Evolutionary conservation across 1,140 invertebrate species (phyloP), one percentile per base, ranked within the genome.

Genomic region (Nephila pilipes): DNA sequence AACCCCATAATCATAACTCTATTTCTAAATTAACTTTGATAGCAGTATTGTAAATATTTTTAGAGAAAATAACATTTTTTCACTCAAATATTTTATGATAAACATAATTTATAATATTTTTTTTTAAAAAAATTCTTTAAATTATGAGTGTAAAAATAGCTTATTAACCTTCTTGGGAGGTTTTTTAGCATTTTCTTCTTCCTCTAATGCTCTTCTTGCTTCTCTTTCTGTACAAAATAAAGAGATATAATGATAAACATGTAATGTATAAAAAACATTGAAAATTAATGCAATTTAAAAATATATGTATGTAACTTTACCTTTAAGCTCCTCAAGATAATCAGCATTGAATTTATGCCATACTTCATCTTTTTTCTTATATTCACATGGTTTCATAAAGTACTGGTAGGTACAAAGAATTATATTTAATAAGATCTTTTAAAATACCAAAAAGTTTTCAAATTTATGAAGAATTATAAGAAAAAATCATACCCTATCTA

Each of bases 331-430:
- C 95, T 97, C 96, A 22, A 99, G 96, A 96, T 98, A 99, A 63
- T 97, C 97, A 36, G 97, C 97, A 95, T 99, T 99, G 1, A 98
- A 96, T 95, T 97, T 97, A 94, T 97, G 97, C 99, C 98, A 99
- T 90, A 99, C 95, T 85, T 96, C 96, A 12, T 97, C 97, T 96
- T 99, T 99, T 55, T 97, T 96, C 85, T 96, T 95, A 2, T 97
- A 96, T 95, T 99, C 98, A 92, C 97, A 96, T 36, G 97, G 97
- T 2, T 96, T 97, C 96, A 99, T 97, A 69, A 99, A 98, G 94
- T 99, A 98, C 83, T 96, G 93, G 54, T 95, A 94, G 12, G 63
- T 22, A 46, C 6, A 2, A 14, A 4, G 46, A 46, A 46, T 46
- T 10, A 46, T n/a, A n/a, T 46, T 46, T 10, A 46, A 46, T 10